A percentile compares a stretch with the other conserved stretches of the same genome.
Conservation (phyloP, 1,140 invertebrate genomes). For the Ooceraea biroi region DNA sequence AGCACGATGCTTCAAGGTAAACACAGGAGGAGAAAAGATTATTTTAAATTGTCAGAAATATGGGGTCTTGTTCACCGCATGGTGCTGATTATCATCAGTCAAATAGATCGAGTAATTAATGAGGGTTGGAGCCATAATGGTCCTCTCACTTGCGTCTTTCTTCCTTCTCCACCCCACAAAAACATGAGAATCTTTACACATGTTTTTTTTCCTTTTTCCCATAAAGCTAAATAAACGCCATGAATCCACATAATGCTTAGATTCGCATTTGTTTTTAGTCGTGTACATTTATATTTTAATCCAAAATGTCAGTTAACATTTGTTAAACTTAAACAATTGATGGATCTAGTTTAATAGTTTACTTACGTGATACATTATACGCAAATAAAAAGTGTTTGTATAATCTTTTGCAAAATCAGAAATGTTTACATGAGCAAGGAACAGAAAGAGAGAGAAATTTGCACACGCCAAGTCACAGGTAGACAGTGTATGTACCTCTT, state of each 20-base stretch:
- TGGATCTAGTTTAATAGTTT: no score
- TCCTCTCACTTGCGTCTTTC: no score
- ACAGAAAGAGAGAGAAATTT: not conserved
- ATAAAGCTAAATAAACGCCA: not conserved
- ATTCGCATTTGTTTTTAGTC: not conserved
- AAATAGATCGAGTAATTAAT: conserved; percentile 67
- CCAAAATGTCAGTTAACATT: no score
- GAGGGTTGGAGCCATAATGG: conserved; percentile 64
- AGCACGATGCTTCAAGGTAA: not conserved
- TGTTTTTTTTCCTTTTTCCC: conserved; percentile 26
- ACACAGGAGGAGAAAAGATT: not conserved
- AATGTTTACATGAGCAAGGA: not conserved
- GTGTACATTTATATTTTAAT: no score
- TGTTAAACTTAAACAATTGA: no score
- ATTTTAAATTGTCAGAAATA: conserved; percentile 32
- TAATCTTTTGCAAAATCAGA: not conserved
- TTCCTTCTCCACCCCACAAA: conserved; percentile 34
- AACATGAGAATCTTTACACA: conserved; percentile 47
- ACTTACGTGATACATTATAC: no score
- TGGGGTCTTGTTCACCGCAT: conserved; percentile 46
- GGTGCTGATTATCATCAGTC: conserved; percentile 39
- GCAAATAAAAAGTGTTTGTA: not conserved
- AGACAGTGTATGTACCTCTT: conserved; percentile 5
- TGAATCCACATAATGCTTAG: conserved; percentile 21
- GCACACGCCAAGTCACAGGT: conserved; percentile 5